A percentile compares a stretch with the other conserved stretches of the same genome.
Evolutionary conservation across 2,797 vertebrate genomes (phyloP).

Genomic region (Bradypus variegatus): DNA sequence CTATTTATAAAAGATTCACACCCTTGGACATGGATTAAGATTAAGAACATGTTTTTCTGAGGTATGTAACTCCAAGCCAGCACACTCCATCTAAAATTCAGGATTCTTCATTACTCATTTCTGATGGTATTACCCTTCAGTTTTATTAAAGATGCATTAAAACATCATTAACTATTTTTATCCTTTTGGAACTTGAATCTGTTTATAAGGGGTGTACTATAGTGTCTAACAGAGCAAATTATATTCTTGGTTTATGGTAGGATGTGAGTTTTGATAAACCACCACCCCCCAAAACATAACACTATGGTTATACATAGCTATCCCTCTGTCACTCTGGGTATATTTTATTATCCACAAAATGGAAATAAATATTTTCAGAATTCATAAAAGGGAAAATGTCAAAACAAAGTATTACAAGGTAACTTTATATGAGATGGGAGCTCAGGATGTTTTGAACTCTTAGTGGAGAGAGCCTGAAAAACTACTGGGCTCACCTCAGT

Average conservation of each 20-base stretch:
- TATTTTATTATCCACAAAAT: conserved; percentile 14
- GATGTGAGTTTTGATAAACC: background rate
- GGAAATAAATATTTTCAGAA: background rate
- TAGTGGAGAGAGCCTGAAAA: background rate
- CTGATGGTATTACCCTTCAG: background rate
- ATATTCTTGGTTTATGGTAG: background rate
- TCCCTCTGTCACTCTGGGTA: background rate
- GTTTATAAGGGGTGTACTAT: background rate
- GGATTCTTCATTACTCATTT: background rate
- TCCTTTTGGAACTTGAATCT: background rate
- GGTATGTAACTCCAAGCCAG: no score
- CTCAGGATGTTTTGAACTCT: background rate
- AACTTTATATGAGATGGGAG: background rate
- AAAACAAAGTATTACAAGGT: background rate
- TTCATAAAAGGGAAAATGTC: background rate
- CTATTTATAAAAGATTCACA: no score
- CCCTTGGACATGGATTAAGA: no score
- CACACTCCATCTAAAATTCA: background rate
- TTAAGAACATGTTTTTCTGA: no score
- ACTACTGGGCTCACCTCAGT: background rate
- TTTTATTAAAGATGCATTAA: background rate
- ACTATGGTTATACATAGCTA: background rate
- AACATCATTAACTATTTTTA: background rate
- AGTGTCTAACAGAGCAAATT: no score
- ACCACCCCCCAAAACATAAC: background rate